Evolutionary conservation across 2,113 vertebrate genomes (phyloP), one percentile per base, ranked within the genome.

Genomic region (Elgaria multicarinata): DNA sequence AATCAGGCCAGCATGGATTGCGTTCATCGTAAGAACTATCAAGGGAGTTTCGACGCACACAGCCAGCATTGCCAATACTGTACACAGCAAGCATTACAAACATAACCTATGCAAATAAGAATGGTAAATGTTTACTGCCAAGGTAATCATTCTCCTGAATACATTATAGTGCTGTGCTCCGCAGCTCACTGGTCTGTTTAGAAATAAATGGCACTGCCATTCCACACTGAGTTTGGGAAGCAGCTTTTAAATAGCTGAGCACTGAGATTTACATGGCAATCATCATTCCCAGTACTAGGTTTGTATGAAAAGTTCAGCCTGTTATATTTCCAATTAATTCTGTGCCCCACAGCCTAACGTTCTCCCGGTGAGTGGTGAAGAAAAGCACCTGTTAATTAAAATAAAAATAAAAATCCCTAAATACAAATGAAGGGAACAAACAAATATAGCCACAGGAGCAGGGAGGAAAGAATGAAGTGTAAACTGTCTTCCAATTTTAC

Each of bases 181-280:
- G 4, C 26, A 93, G 31, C 74, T 74, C 8, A 50, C n/a, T 7
- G 8, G 1, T 0, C 33, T 72, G 10, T 93, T 92, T 85, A 83
- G 64, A 94, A 93, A 64, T 90, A 91, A 74, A 33, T 89, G 1
- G 6, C 87, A 42, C 2, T 91, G 53, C 14, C 88, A 18, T 2
- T 91, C 66, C 33, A 79, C 69, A 85, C 79, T 90, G 24, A 53
- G 36, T 90, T 90, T 92, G 42, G 79, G 82, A 53, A 2, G 71
- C 8, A 6, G 33, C 3, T 79, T 92, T 75, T 16, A 33, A 89
- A 74, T 90, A 44, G 26, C 3, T 50, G 39, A 82, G 83, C 62
- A 87, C 20, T 87, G 31, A 75, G 88, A 88, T 90, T 76, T 93
- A 44, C 74, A 88, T 93, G 87, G 36, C 92, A 93, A 89, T 87